Evolutionary conservation across 2,113 vertebrate species (phyloP).

Genomic region (Zosterops japonicus): DNA sequence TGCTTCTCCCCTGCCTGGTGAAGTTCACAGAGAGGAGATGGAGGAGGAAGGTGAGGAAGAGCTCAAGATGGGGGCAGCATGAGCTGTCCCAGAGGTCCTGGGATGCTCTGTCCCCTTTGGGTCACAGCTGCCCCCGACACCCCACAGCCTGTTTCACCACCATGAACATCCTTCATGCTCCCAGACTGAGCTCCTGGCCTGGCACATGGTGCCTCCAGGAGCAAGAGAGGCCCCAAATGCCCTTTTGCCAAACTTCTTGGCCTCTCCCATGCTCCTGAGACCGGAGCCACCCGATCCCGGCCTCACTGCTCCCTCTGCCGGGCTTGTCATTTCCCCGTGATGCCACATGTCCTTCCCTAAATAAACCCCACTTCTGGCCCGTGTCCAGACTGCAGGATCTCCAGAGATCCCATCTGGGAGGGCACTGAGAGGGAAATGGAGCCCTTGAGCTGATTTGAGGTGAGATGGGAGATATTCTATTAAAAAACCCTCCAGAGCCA

Average conservation of each 20-base stretch:
- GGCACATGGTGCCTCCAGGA: neutral
- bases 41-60: neutral
- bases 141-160: fast-evolving
- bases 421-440: neutral
- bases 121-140: neutral
- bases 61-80: fast-evolving
- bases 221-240: neutral
- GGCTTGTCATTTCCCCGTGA: neutral
- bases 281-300: fast-evolving
- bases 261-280: neutral
- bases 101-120: neutral
- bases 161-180: neutral
- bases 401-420: neutral
- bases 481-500: neutral
- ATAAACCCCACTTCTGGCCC: neutral
- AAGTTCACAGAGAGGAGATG: neutral
- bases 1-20: neutral
- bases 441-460: neutral
- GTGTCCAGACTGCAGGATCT: neutral
- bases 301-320: neutral
- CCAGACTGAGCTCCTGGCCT: neutral
- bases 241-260: neutral
- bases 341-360: neutral
- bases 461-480: neutral
- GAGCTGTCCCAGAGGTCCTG: neutral